These are phyloP conservation scores for Clytia hemisphaerica DNA, from an alignment of 30 jellyfish, hydroid and myxozoan genomes.

Conservation along the genomic window DNA sequence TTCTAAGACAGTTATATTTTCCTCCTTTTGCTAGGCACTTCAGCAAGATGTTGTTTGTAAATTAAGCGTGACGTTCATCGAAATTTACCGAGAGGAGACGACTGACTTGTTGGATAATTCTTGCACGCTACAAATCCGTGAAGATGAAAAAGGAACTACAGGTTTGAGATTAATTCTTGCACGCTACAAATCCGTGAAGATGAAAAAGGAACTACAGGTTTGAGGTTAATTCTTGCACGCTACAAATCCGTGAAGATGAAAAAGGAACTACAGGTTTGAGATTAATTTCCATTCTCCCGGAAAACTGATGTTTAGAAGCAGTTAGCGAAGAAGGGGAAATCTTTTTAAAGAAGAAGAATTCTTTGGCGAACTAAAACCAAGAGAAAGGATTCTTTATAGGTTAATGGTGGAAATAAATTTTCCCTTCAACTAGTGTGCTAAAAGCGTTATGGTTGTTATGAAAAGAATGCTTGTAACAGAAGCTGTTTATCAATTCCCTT, in stretches of 20 bases:
- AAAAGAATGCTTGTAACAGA: too few species aligned
- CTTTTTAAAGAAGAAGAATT: too few species aligned
- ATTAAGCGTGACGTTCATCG: constrained; percentile 71
- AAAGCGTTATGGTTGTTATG: too few species aligned
- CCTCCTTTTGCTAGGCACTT: too few species aligned
- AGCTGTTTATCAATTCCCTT: too few species aligned
- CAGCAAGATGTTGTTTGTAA: constrained; percentile 23
- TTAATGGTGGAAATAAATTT: too few species aligned
- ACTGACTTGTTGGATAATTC: constrained; percentile 58
- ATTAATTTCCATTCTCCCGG: constrained; percentile 16
- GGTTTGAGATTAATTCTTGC: constrained; percentile 46
- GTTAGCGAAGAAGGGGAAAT: too few species aligned
- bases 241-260: constrained; percentile 81
- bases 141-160: constrained; percentile 83
- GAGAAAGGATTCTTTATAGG: too few species aligned
- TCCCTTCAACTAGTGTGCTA: too few species aligned
- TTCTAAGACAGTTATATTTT: too few species aligned
- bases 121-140: constrained; percentile 57
- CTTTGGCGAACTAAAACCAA: too few species aligned
- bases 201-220: constrained; percentile 83
- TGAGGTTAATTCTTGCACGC: constrained; percentile 34
- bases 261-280: constrained; percentile 72
- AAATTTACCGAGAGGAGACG: constrained; percentile 77
- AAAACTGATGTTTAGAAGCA: not conserved
- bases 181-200: constrained; percentile 76